Evolutionary conservation across 2,113 vertebrate genomes (phyloP).

Genomic region (Ranitomeya variabilis): DNA sequence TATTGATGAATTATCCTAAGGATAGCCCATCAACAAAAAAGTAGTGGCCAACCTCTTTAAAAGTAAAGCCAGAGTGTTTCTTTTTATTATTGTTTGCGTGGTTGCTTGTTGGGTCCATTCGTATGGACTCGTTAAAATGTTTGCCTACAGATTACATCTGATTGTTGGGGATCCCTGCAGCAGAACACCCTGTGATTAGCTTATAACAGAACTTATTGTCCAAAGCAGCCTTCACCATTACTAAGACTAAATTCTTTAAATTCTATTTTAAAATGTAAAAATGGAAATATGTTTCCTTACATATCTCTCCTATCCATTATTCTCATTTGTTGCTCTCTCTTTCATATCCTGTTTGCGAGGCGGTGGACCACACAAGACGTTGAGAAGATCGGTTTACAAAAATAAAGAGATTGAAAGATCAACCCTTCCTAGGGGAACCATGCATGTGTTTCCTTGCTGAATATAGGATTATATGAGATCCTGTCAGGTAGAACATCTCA

Average conservation of each 20-base stretch:
- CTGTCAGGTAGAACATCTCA: constrained; percentile 22
- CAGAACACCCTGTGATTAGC: neutral
- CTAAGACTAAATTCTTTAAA: neutral
- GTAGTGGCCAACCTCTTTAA: too few relatives aligned
- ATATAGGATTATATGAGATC: neutral
- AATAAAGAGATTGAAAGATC: neutral
- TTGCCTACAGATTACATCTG: neutral
- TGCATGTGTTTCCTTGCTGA: neutral
- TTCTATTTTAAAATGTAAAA: neutral
- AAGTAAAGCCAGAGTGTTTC: too few relatives aligned
- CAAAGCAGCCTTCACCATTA: neutral
- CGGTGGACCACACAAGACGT: constrained; percentile 27
- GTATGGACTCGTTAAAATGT: too few relatives aligned
- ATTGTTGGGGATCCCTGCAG: neutral
- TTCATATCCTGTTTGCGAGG: neutral
- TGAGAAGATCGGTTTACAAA: neutral
- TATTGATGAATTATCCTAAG: too few relatives aligned
- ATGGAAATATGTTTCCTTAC: neutral
- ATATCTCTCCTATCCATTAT: neutral
- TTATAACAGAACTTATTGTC: neutral
- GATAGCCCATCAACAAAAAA: too few relatives aligned
- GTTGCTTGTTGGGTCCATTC: too few relatives aligned
- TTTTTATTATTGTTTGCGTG: too few relatives aligned
- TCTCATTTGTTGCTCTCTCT: neutral
- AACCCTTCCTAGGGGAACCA: neutral